phyloP scores from a whole-genome alignment of 2,888 invertebrate species.

The Gryllus longicercus region DNA sequence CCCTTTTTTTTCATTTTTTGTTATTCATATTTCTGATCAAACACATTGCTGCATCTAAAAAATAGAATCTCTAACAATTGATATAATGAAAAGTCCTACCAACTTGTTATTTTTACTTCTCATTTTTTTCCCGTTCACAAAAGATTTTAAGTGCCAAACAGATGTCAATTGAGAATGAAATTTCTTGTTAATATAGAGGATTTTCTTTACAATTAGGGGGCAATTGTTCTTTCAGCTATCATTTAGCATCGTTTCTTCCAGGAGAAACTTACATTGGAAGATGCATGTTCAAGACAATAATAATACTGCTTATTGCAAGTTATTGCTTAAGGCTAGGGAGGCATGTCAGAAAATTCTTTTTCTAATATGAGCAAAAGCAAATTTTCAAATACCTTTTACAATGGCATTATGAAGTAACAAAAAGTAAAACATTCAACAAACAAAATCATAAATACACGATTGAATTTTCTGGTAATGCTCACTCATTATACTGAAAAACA shows the following conservation, averaged over 20 bases:
- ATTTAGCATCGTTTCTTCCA: neutral
- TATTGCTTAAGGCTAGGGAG: slow-evolving; percentile 48
- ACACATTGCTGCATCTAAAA: slow-evolving; percentile 33
- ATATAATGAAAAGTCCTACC: slow-evolving; percentile 9
- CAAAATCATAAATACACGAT: neutral
- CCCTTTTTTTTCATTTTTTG: neutral
- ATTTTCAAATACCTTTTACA: neutral
- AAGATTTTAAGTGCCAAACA: neutral
- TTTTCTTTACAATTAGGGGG: neutral
- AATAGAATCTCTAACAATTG: slow-evolving; percentile 36
- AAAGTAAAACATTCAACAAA: too few species aligned
- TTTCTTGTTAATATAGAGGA: neutral
- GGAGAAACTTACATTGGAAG: slow-evolving; percentile 1
- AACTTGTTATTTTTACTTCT: slow-evolving; percentile 26
- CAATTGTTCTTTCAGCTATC: neutral
- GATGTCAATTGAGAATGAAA: slow-evolving; percentile 1
- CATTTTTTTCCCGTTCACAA: neutral
- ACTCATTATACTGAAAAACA: neutral
- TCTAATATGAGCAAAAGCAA: slow-evolving; percentile 45
- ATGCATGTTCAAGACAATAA: slow-evolving; percentile 36
- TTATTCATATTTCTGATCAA: neutral
- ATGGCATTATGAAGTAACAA: too few species aligned
- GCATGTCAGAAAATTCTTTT: slow-evolving; percentile 30
- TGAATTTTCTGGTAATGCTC: slow-evolving; percentile 1
- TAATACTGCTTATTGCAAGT: slow-evolving; percentile 52